Evolutionary conservation across 2,888 invertebrate species (phyloP).

Genomic region (Panorpa germanica): DNA sequence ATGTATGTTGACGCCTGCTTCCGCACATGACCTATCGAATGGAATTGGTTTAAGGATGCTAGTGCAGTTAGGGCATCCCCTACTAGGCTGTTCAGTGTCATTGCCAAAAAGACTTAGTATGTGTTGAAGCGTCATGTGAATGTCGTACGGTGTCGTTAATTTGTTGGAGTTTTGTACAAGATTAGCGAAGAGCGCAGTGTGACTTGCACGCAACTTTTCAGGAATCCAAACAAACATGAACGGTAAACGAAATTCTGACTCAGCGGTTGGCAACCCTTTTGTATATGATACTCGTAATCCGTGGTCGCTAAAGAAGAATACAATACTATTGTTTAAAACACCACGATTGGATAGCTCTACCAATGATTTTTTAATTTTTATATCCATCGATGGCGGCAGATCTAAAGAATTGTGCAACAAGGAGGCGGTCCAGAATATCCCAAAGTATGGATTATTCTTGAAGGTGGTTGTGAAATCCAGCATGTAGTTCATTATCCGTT

Average conservation of each 20-base stretch:
- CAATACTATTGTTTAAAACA: slow-evolving; percentile 40
- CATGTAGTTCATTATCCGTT: slow-evolving; percentile 48
- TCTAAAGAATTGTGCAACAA: slow-evolving; percentile 54
- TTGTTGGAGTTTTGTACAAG: too few species aligned
- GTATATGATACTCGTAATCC: slow-evolving; percentile 64
- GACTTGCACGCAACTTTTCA: too few species aligned
- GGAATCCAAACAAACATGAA: slow-evolving; percentile 48
- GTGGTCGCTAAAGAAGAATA: slow-evolving; percentile 61
- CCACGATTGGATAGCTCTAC: slow-evolving; percentile 35
- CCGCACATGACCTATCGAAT: slow-evolving; percentile 41
- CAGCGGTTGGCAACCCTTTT: slow-evolving; percentile 47
- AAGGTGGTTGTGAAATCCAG: slow-evolving; percentile 44
- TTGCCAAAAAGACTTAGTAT: slow-evolving; percentile 31
- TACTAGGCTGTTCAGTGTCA: slow-evolving; percentile 23
- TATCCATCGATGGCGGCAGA: slow-evolving; percentile 45
- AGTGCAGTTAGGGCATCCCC: slow-evolving; percentile 43
- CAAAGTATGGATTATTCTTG: slow-evolving; percentile 42
- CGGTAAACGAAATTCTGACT: slow-evolving; percentile 61
- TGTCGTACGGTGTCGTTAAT: slow-evolving; percentile 54
- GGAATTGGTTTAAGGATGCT: slow-evolving; percentile 39
- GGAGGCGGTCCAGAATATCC: slow-evolving; percentile 62
- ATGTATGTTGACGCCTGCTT: slow-evolving; percentile 45
- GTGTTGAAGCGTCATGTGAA: slow-evolving; percentile 50
- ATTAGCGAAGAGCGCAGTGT: too few species aligned
- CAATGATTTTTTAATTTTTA: slow-evolving; percentile 35